phyloP scores from a whole-genome alignment of 1,140 invertebrate species.

The Bombus consobrinus region DNA sequence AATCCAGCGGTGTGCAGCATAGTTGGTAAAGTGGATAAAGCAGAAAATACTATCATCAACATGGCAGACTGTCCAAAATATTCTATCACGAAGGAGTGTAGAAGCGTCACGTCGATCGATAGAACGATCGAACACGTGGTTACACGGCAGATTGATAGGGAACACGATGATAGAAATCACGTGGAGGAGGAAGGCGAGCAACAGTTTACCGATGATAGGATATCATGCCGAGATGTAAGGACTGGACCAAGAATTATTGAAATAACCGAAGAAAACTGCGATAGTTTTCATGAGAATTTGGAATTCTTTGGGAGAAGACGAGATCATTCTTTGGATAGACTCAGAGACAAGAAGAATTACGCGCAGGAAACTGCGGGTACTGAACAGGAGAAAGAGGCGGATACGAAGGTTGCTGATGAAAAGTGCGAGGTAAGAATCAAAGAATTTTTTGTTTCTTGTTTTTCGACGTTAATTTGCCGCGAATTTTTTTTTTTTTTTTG shows the following conservation, averaged over 20 bases:
- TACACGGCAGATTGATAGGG: slow-evolving; percentile 57
- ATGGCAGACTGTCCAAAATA: slow-evolving; percentile 74
- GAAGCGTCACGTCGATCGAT: slow-evolving; percentile 71
- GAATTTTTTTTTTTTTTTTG: neutral
- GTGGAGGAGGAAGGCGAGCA: slow-evolving; percentile 63
- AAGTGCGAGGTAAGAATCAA: slow-evolving; percentile 36
- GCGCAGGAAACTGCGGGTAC: neutral
- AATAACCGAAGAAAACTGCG: slow-evolving; percentile 80
- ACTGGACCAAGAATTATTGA: slow-evolving; percentile 74
- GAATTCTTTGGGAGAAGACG: slow-evolving; percentile 78
- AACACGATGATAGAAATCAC: slow-evolving; percentile 33
- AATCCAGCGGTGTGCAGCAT: slow-evolving; percentile 65
- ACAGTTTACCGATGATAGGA: slow-evolving; percentile 19
- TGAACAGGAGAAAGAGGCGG: neutral
- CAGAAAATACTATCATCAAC: slow-evolving; percentile 74
- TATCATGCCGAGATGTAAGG: slow-evolving; percentile 49
- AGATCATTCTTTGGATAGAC: slow-evolving; percentile 48
- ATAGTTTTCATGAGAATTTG: slow-evolving; percentile 79
- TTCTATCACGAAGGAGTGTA: slow-evolving; percentile 69
- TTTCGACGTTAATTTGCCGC: neutral
- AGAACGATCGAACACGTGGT: slow-evolving; percentile 77
- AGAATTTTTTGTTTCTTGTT: neutral
- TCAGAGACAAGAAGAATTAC: slow-evolving; percentile 16
- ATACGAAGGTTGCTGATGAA: neutral
- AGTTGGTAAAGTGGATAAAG: slow-evolving; percentile 75